Base-by-base conservation (phyloP, 2,888 invertebrate genomes). In the Ametastegia equiseti region DNA sequence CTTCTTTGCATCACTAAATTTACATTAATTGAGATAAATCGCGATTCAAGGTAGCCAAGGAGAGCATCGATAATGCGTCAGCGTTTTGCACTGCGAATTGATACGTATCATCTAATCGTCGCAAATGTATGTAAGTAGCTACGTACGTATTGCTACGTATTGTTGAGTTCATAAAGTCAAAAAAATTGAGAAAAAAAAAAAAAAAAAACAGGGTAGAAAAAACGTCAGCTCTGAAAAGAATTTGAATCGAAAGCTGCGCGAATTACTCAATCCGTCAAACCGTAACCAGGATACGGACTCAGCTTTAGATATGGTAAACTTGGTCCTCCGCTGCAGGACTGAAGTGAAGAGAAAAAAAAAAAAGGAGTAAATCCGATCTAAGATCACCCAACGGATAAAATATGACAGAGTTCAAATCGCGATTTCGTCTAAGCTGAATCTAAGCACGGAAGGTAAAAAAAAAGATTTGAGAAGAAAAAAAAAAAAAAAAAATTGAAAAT, bases 11-110 rank as follows among this genome's bases (percentile, higher is more conserved):
- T 78, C 60, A 9, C 57, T 27, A 78, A 60, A 78, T 78, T 60
- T 78, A 78, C 78, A 78, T 78, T 78, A 60, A 78, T 47, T 78
- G 36, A 78, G 57, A 78, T 78, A 63, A 78, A 78, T 78, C 45
- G 63, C 42, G 75, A 63, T 19, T 78, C 42, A 42, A 42, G 60
- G 36, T 27, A 78, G 78, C 78, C 39, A 63, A 75, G 50, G 36
- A 75, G 75, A 75, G 75, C 75, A 75, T 60, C 42, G 60, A 78
- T 42, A 36, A 54, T 33, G 36, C 54, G 75, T 75, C 54, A 54
- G 73, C n/a, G 36, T 75, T 54, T n/a, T n/a, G 36, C 19, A 6
- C 15, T 15, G 30, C 47, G 47, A n/a, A n/a, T n/a, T n/a, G n/a
- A 45, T 47, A 71, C 15, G 42, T 7, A 71, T 13, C 15, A 47